These are phyloP conservation scores for Coranthus polyacanthus DNA, from an alignment of 2,797 vertebrate genomes.

Conservation along the genomic window DNA sequence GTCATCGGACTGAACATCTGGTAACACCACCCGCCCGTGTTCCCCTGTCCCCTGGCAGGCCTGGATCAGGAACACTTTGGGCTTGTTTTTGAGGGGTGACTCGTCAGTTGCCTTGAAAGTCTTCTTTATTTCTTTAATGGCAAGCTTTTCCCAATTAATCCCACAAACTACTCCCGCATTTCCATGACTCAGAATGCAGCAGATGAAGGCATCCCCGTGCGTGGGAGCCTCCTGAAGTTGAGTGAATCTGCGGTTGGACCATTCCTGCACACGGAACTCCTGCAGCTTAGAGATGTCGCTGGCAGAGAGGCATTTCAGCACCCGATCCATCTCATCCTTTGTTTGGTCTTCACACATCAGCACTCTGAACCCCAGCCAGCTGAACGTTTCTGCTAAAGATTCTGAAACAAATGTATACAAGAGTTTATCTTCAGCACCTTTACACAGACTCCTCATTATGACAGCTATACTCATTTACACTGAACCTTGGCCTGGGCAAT, in stretches of 20 bases:
- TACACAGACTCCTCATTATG: too few species aligned
- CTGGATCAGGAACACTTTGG: slow-evolving; percentile 95
- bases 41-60: slow-evolving; percentile 86
- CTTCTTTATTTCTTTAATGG: slow-evolving; percentile 81
- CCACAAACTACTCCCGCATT: slow-evolving; percentile 78
- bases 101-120: slow-evolving; percentile 82
- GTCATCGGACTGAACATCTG: slow-evolving; percentile 55
- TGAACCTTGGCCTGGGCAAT: too few species aligned
- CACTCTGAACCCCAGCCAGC: slow-evolving; percentile 85
- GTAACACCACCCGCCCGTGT: slow-evolving; percentile 72
- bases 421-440: too few species aligned
- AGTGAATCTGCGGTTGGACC: slow-evolving; percentile 23
- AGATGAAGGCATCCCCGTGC: slow-evolving; percentile 90
- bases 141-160: slow-evolving; percentile 72
- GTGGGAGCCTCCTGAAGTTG: slow-evolving; percentile 26
- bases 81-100: slow-evolving; percentile 84
- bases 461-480: too few species aligned
- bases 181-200: slow-evolving; percentile 92
- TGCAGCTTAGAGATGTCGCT: slow-evolving; percentile 43
- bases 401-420: slow-evolving; percentile 51
- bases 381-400: slow-evolving; percentile 83
- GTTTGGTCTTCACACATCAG: slow-evolving; percentile 74
- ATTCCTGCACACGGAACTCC: slow-evolving; percentile 53
- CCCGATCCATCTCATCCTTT: slow-evolving; percentile 70
- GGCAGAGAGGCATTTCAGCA: slow-evolving; percentile 31